Conservation (phyloP, 2,113 vertebrate genomes). For the Gasterosteus nipponicus region DNA sequence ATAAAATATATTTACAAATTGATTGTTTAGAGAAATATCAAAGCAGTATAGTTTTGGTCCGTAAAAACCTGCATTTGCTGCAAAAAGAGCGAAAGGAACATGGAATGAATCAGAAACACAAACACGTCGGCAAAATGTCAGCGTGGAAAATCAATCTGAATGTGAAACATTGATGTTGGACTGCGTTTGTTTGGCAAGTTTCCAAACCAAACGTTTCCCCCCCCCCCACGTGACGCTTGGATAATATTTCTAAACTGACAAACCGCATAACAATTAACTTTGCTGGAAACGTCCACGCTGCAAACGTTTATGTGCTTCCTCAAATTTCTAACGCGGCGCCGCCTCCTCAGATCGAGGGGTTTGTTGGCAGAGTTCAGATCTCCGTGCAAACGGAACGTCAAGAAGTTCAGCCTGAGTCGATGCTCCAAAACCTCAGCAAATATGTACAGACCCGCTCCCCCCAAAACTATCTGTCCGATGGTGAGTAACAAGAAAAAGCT, state of each 20-base stretch:
- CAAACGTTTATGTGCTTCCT: slow-evolving; percentile 67
- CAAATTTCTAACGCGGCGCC: slow-evolving; percentile 29
- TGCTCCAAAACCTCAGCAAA: slow-evolving; percentile 32
- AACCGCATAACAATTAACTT: slow-evolving; percentile 37
- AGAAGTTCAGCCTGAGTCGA: slow-evolving; percentile 26
- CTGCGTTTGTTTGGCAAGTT: slow-evolving; percentile 39
- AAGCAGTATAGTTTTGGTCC: background rate
- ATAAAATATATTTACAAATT: background rate
- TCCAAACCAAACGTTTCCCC: slow-evolving; percentile 46
- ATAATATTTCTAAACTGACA: slow-evolving; percentile 52
- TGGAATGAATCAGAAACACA: slow-evolving; percentile 51
- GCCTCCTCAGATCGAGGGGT: slow-evolving; percentile 46
- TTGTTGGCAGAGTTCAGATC: slow-evolving; percentile 48
- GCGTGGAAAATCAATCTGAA: slow-evolving; percentile 34
- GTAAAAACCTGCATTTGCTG: slow-evolving; percentile 13
- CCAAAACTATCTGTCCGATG: background rate
- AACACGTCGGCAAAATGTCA: slow-evolving; percentile 34
- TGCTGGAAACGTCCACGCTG: slow-evolving; percentile 50
- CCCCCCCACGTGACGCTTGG: slow-evolving; percentile 17
- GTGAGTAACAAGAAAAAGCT: background rate
- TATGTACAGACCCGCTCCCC: background rate
- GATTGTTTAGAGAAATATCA: background rate
- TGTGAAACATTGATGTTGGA: slow-evolving; percentile 45
- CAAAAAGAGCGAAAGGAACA: slow-evolving; percentile 30
- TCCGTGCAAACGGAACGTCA: slow-evolving; percentile 8